These are phyloP conservation scores for Latrodectus geometricus DNA, from an alignment of 1,140 invertebrate species.

Conservation along the genomic window DNA sequence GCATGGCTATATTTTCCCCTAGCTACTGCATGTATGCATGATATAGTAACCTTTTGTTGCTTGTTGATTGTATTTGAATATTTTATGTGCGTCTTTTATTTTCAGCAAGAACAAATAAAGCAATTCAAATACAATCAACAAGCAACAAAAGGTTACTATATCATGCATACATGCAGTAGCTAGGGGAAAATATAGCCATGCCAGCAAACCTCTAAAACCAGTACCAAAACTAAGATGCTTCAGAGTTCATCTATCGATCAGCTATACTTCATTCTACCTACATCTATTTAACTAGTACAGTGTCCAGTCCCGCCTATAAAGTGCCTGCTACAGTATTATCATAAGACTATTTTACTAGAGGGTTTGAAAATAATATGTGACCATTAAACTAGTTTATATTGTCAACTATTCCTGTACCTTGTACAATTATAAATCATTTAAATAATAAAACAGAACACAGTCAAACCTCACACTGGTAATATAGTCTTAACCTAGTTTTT, in stretches of 20 bases:
- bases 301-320: constrained; percentile 41
- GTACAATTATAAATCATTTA: too few species aligned
- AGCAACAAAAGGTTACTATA: constrained; percentile 54
- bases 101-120: too few species aligned
- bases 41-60: constrained; percentile 51
- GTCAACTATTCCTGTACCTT: too few species aligned
- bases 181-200: constrained; percentile 49
- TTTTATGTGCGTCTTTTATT: constrained; percentile 50
- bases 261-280: constrained; percentile 5
- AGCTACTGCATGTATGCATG: constrained; percentile 59
- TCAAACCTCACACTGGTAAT: too few species aligned
- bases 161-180: constrained; percentile 57
- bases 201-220: constrained; percentile 44
- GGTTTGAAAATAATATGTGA: too few species aligned
- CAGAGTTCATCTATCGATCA: constrained; percentile 23
- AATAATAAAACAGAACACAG: too few species aligned
- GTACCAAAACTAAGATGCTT: constrained; percentile 54
- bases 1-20: constrained; percentile 49
- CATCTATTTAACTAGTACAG: constrained; percentile 52
- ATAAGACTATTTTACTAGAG: too few species aligned
- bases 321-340: too few species aligned
- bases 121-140: constrained; percentile 38
- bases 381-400: too few species aligned
- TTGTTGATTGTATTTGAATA: constrained; percentile 40
- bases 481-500: too few species aligned